Conservation (phyloP, 2,113 vertebrate genomes). For the Chlorodrepanis virens region DNA sequence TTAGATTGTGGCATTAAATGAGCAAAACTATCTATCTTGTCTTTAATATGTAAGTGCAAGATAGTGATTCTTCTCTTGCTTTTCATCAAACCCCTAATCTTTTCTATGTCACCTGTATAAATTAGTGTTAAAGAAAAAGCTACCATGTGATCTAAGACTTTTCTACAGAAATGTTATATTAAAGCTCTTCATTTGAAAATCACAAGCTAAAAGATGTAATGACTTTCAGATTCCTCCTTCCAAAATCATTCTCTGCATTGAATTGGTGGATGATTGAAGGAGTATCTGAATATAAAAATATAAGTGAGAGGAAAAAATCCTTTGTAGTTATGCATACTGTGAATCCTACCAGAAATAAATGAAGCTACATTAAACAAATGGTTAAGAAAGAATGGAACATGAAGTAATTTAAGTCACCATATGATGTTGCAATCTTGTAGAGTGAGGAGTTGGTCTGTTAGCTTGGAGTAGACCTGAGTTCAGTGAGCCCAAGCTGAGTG, state of each 20-base stretch:
- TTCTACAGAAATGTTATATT: background rate
- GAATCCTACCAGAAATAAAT: background rate
- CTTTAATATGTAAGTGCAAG: constrained; percentile 4
- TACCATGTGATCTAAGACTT: background rate
- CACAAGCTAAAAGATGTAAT: background rate
- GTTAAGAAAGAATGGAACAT: background rate
- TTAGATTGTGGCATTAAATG: constrained; percentile 1
- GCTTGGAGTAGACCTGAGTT: background rate
- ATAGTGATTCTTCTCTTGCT: constrained; percentile 32
- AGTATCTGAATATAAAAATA: background rate
- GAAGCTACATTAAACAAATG: background rate
- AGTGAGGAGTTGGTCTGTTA: background rate
- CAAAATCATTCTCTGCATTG: constrained; percentile 14
- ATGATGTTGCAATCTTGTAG: background rate
- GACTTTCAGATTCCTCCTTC: constrained; percentile 19
- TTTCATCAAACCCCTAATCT: constrained; percentile 34
- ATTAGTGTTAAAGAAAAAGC: background rate
- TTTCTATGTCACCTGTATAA: background rate
- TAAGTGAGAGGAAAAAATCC: background rate
- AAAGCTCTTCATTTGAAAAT: constrained; percentile 41
- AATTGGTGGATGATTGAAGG: background rate
- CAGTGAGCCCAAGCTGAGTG: background rate
- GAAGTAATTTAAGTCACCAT: background rate
- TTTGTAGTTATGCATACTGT: background rate
- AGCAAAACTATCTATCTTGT: background rate